Evolutionary conservation across 2,113 vertebrate species (phyloP), one percentile per base, ranked within the genome.

Genomic region (Microcebus tavaratra): DNA sequence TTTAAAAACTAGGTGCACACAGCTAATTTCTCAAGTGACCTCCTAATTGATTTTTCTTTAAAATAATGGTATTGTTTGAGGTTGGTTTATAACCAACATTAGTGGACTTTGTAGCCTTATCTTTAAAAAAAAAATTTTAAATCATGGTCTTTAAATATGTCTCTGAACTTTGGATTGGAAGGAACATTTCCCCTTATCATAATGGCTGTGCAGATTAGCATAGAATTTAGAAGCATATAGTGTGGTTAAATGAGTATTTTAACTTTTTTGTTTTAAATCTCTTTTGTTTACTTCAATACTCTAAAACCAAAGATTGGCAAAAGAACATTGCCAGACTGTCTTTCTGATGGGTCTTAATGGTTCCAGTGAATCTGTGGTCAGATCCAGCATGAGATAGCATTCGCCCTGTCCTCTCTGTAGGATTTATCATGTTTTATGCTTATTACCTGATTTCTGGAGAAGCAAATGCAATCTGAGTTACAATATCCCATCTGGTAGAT

Each of bases 1-100:
- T 97, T 55, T 55, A 2, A 84, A 92, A 86, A 85, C 76, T 87
- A 82, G 31, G 20, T 72, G 13, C 15, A 45, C 11, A 55, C n/a
- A 86, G 84, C 55, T 93, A 81, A 84, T 85, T 95, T 94, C 45
- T 91, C 48, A 94, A 53, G 31, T 68, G 29, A 75, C 48, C 9
- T 97, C 86, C 61, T 63, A 55, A 34, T 50, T 57, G 61, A 59
- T 42, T 93, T 86, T 96, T 80, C 34, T 88, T 68, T 75, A 84
- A 79, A 57, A 80, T 79, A 79, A 86, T 36, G 76, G 2, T 88
- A 21, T 34, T 39, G 48, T 78, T 95, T 42, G 65, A 67, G 83
- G n/a, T 55, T 92, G 73, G 39, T 45, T 87, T 80, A 31, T 65
- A 93, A 96, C 53, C 53, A 53, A 20, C 34, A 80, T 92, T 81